Conservation (phyloP, 2,113 vertebrate genomes). For the Aspiorhynchus laticeps region DNA sequence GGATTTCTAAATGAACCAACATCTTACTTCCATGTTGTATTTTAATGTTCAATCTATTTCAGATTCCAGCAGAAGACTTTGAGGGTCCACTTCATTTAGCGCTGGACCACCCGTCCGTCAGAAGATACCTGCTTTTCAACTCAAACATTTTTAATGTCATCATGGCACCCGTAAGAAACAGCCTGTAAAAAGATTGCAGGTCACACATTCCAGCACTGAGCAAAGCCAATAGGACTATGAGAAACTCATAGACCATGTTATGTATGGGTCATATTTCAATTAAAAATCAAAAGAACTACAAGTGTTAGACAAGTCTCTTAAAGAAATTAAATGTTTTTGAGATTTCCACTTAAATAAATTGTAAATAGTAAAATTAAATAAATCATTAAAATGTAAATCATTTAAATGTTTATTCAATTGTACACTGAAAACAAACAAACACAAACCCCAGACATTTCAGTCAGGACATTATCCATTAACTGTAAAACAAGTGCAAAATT, state of each 20-base stretch:
- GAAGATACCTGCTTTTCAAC: constrained; percentile 77
- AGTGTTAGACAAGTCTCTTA: too few relatives aligned
- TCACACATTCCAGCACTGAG: neutral
- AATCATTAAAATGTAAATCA: too few relatives aligned
- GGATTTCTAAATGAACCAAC: neutral
- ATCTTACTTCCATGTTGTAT: neutral
- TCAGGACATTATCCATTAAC: too few relatives aligned
- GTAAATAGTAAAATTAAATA: too few relatives aligned
- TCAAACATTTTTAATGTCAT: constrained; percentile 74
- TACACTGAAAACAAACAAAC: too few relatives aligned
- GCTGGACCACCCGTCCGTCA: constrained; percentile 69
- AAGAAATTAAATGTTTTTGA: too few relatives aligned
- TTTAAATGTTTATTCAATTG: too few relatives aligned
- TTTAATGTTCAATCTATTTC: neutral
- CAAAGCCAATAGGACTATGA: neutral
- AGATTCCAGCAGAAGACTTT: constrained; percentile 74
- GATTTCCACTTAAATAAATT: too few relatives aligned
- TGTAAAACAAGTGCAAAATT: too few relatives aligned
- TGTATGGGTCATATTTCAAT: neutral
- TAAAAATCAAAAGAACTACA: neutral
- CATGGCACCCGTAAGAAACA: constrained; percentile 71
- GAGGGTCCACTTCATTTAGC: constrained; percentile 69
- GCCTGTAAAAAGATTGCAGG: neutral
- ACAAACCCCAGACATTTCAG: too few relatives aligned
- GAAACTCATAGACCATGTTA: constrained; percentile 19